Evolutionary conservation across 1,140 invertebrate genomes (phyloP), one percentile per base, ranked within the genome.

Genomic region (Maconellicoccus hirsutus): DNA sequence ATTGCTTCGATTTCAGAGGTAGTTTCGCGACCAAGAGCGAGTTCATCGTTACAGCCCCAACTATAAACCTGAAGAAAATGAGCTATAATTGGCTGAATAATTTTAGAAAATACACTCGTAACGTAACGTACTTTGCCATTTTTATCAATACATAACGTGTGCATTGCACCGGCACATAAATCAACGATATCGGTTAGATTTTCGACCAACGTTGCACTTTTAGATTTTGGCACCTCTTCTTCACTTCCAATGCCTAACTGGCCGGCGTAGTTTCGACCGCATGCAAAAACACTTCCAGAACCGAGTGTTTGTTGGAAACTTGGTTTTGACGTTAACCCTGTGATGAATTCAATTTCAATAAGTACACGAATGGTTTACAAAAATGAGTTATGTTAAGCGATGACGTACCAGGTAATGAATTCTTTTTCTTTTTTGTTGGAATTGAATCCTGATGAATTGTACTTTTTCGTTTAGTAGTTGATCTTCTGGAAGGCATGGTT

Each of bases 11-110:
- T 86, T 71, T 92, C 91, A 70, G 85, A 85, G 16, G 84, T 82
- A 1, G 91, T 93, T 14, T 86, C 81, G 8, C 94, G 82, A 2
- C 95, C 96, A 10, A 98, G 80, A 0, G 93, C 93, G 1, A 91
- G 91, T 78, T 98, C 96, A 80, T 98, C 95, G 79, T 98, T 98
- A 78, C 94, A 96, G 0, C 96, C 93, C 83, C 94, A 96, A 8
- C 91, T 92, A 78, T 89, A 85, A 0, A 93, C 84, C 85, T 90
- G 63, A 21, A 74, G 76, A 74, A 72, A 72, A 71, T 70, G 73
- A 33, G 29, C 29, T 33, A 33, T 33, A 33, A 33, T 33, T 33
- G 29, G 29, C 29, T 52, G 42, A 52, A 19, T 52, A 33, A 33
- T 33, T 33, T 33, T 33, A 33, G 12, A 19, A 52, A 52, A 52